Base-by-base conservation (phyloP, 2,888 invertebrate species). In the Zaprionus lineosus region DNA sequence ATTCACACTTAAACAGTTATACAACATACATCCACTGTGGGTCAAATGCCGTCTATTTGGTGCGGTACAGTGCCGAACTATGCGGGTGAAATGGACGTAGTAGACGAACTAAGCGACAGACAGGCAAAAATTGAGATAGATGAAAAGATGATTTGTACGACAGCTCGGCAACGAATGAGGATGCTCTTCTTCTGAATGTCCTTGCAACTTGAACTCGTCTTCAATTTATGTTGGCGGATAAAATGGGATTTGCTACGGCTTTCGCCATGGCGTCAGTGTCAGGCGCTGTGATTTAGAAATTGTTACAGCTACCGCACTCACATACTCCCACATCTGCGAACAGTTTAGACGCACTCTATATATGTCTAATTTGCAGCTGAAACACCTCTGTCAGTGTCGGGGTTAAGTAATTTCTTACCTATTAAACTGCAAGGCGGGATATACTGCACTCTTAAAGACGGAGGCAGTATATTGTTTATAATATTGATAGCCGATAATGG, bases 221-320 rank as follows among this genome's bases (percentile, higher is more conserved):
- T 83, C 81, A 85, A 85, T 82, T 85, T 85, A 85, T 82, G 81
- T 79, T 79, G 83, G 85, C 81, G 85, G 84, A 85, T 82, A 76
- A 81, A 82, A 82, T 83, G 74, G 85, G 81, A 82, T 82, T 82
- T 82, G 81, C 66, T 69, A 63, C 65, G 66, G 70, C 52, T 65
- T 69, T 66, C 21, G 58, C 53, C 55, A 33, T 65, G 71, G 53
- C 82, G 69, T 59, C 68, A 71, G 51, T 52, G 65, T 60, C 48
- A 46, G 61, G 66, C 60, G 58, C 56, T 62, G 57, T 63, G 82
- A 77, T 75, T 74, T 74, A 67, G 77, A 64, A 61, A 74, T 77
- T 76, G 74, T 62, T 70, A 63, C 53, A 64, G 55, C 11, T 36
- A 18, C 40, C 24, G 5, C 26, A 6, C 31, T 18, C 21, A 24